Evolutionary conservation across 2,113 vertebrate genomes (phyloP).

Genomic region (Chelonoidis abingdonii): DNA sequence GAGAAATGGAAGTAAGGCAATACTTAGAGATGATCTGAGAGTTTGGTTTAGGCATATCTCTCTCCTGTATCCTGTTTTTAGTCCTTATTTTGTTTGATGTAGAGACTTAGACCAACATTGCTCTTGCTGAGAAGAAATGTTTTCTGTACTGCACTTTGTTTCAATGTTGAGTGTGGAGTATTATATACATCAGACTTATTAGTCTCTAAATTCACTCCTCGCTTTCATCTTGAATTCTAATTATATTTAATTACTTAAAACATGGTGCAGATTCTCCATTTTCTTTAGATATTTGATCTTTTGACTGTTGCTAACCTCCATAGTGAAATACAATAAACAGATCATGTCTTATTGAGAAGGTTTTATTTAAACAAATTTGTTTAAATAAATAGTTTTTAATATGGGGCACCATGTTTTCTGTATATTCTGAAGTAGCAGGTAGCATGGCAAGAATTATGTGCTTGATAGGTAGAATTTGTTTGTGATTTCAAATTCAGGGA

Average conservation of each 20-base stretch:
- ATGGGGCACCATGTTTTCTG: not conserved
- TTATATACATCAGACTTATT: not conserved
- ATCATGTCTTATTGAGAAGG: not conserved
- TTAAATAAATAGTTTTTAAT: not conserved
- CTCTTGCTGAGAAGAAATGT: not conserved
- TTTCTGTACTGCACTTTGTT: not conserved
- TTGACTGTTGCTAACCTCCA: not conserved
- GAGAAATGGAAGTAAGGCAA: not conserved
- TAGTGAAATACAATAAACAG: not conserved
- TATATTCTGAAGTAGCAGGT: not conserved
- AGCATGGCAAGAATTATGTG: not conserved
- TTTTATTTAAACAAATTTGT: not conserved
- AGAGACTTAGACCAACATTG: not conserved
- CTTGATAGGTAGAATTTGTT: not conserved
- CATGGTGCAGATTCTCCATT: not conserved
- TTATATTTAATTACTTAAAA: not conserved
- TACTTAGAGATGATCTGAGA: not conserved
- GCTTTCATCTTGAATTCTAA: not conserved
- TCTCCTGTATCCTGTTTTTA: not conserved
- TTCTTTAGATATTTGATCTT: not conserved
- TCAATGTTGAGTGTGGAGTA: not conserved
- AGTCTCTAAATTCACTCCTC: not conserved
- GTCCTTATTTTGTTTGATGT: not conserved
- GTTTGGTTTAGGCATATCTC: not conserved
- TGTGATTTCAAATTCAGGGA: not conserved